These are phyloP conservation scores for Gymnocheta viridis DNA, from an alignment of 2,888 invertebrate genomes.

Conservation along the genomic window DNA sequence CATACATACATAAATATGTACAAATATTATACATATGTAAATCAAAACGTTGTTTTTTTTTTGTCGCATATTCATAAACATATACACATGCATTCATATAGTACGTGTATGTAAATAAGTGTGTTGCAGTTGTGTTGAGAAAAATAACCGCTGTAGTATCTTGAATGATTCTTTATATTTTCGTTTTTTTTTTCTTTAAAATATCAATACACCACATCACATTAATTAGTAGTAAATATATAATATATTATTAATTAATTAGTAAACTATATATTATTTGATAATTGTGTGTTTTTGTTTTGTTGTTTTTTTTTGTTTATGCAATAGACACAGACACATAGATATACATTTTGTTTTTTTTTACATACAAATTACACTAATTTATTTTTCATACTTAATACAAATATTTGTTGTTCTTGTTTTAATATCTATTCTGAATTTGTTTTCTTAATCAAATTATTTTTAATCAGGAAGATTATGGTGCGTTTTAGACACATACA, in stretches of 20 bases:
- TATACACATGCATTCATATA: not conserved
- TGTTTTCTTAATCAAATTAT: slow-evolving; percentile 66
- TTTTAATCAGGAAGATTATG: slow-evolving; percentile 66
- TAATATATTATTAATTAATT: slow-evolving; percentile 76
- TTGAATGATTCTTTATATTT: slow-evolving; percentile 65
- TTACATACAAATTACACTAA: slow-evolving; percentile 81
- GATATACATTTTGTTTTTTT: slow-evolving; percentile 72
- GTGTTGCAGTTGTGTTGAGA: slow-evolving; percentile 21
- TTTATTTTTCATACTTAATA: slow-evolving; percentile 71
- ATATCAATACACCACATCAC: slow-evolving; percentile 80
- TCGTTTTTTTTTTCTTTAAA: slow-evolving; percentile 76
- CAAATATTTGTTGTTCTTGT: slow-evolving; percentile 58
- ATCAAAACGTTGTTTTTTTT: not conserved
- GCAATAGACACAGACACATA: slow-evolving; percentile 79
- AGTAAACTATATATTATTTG: slow-evolving; percentile 73
- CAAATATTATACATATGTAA: too few relatives aligned
- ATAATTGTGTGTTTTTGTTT: slow-evolving; percentile 66
- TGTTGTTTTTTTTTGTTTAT: slow-evolving; percentile 72
- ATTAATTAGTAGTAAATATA: slow-evolving; percentile 76
- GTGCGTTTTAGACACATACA: slow-evolving; percentile 70
- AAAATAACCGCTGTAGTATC: slow-evolving; percentile 69
- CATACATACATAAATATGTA: not conserved
- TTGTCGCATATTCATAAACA: not conserved
- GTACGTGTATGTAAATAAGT: not conserved
- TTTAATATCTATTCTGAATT: slow-evolving; percentile 58